A percentile compares a stretch with the other conserved stretches of the same genome.
Conservation (phyloP, 1,140 invertebrate genomes). For the Scylla paramamosain region DNA sequence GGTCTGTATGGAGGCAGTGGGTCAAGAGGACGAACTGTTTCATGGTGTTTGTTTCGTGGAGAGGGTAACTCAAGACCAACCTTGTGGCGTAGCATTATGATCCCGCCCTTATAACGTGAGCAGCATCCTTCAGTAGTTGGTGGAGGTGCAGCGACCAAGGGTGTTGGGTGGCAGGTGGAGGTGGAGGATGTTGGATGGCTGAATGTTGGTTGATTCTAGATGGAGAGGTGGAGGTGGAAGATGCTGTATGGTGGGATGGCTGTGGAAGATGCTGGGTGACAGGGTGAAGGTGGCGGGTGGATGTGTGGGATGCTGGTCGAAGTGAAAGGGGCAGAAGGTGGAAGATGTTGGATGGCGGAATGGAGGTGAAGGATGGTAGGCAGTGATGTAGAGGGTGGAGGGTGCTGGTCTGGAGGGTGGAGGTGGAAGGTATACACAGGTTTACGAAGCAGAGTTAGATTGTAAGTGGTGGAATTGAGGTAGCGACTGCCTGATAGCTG, state of each 20-base stretch:
- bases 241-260: background rate
- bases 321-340: no score
- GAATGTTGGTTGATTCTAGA: background rate
- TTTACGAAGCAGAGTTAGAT: no score
- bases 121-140: background rate
- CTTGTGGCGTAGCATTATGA: background rate
- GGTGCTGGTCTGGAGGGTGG: background rate
- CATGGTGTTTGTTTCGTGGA: background rate
- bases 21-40: background rate
- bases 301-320: no score
- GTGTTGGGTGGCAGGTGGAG: background rate
- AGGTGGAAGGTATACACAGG: no score
- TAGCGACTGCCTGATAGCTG: no score
- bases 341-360: no score
- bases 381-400: background rate
- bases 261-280: background rate
- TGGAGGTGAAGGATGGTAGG: no score
- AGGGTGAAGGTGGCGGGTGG: background rate
- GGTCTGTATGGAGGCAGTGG: background rate
- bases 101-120: no score
- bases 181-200: background rate
- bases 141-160: background rate
- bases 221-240: background rate
- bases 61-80: background rate
- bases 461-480: background rate